Evolutionary conservation across 2,797 vertebrate species (phyloP), one percentile per base, ranked within the genome.

Genomic region (Ceryle rudis): DNA sequence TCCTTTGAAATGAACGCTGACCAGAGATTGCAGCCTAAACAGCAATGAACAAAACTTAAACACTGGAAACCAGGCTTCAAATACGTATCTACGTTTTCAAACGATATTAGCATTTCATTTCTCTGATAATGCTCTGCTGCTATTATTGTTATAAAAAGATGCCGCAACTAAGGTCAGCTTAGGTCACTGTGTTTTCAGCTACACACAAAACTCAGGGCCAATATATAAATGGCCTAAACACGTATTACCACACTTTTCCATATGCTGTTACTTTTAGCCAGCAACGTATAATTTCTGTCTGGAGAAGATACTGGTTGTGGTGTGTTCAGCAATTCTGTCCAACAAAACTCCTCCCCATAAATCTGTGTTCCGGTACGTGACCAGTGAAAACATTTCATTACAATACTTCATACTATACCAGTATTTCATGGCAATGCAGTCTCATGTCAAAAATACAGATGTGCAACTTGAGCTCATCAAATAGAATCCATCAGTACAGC

Each of bases 281-380:
- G 66, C 58, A 92, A 89, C 20, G 4, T 79, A 64, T 51, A 73
- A 82, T 85, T 97, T 97, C 89, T 94, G 60, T 49, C 93, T 91
- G 52, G 78, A 64, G 97, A 93, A 94, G 54, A 86, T 65, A 87
- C 39, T 81, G 72, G 77, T 64, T 77, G 55, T 46, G 39, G 70
- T 67, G 67, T 55, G 74, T 93, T 93, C 28, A 82, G 93, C 71
- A 82, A 55, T 89, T 66, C 54, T 25, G 28, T 60, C 61, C 74
- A 94, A 83, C 74, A 89, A 92, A 97, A 89, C n/a, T 81, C 33
- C 67, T 88, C 57, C 42, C 74, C 89, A 80, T 93, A 94, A 91
- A 97, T 93, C 70, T 86, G 33, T 11, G 10, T 81, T 89, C 57
- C 82, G 51, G 9, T 4, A 86, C 0, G 1, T 64, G 79, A 78